Base-by-base conservation (phyloP, 1,140 invertebrate species). In the Lerema accius region DNA sequence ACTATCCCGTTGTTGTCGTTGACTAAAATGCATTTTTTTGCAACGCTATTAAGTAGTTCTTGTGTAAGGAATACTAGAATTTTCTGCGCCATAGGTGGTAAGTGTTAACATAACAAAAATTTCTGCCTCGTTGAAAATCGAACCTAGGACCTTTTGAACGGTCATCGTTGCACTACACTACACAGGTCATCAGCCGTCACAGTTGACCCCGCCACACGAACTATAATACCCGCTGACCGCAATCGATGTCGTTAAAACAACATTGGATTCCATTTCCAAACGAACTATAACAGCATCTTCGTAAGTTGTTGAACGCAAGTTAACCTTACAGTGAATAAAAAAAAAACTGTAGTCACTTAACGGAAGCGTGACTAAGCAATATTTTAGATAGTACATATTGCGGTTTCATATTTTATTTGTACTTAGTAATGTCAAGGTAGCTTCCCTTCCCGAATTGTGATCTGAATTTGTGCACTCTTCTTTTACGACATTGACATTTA, bases 361-460 rank as follows among this genome's bases (percentile, higher is more conserved):
- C 28, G 28, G 28, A 32, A 32, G 28, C 28, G 7, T 32, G 28
- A 32, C 28, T 32, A 32, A 32, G 28, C 28, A 32, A 32, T 32
- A 9, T 7, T 32, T 32, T 32, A 4, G 28, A 32, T 4, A 32
- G 28, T 32, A 7, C 9, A 4, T 35, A 15, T 11, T 37, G 15
- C 28, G 7, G 28, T 4, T 37, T n/a, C 1, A 7, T 32, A 7
- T 32, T 9, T 4, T n/a, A n/a, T n/a, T n/a, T n/a, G n/a, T n/a
- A n/a, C n/a, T n/a, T n/a, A n/a, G 14, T 14, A 50, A 50, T 50
- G 48, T 35, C 48, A 50, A 50, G 48, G 28, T 50, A n/a, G 15
- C 28, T 50, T 50, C 48, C 28, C 28, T 16, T 37, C 35, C 14
- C 14, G 32, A 37, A 50, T 14, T 32, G 28, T 50, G 6, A 37